Conservation (phyloP, 2,797 vertebrate species). For the Hipposideros larvatus region DNA sequence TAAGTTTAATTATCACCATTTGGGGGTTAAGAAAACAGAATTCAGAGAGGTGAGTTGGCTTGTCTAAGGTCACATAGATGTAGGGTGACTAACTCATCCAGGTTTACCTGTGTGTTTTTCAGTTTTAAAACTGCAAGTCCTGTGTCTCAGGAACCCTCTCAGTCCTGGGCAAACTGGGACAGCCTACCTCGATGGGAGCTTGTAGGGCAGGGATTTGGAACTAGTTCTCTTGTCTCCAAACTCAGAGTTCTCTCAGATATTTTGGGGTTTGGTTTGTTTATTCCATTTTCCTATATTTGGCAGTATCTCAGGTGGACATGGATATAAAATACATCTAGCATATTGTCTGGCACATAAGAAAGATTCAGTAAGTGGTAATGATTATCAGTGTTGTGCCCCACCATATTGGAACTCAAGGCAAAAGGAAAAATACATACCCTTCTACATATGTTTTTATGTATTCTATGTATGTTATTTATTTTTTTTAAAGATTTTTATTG, state of each 20-base stretch:
- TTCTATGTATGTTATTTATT: neutral
- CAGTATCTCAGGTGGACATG: neutral
- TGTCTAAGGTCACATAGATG: neutral
- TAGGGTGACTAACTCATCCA: neutral
- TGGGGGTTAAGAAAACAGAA: conserved; percentile 43
- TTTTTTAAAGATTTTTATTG: too few relatives aligned
- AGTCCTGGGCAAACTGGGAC: neutral
- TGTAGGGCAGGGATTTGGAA: neutral
- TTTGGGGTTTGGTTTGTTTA: neutral
- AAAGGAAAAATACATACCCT: neutral
- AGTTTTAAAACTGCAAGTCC: neutral
- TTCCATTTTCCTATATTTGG: neutral
- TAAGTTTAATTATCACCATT: neutral
- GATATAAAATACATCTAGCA: neutral
- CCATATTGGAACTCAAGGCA: neutral
- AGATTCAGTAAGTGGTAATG: neutral
- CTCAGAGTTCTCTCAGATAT: neutral
- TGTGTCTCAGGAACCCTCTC: neutral
- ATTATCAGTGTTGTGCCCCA: neutral
- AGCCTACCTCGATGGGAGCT: neutral
- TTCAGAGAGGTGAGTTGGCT: neutral
- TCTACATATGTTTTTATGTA: neutral
- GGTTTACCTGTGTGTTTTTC: neutral
- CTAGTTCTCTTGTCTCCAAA: neutral
- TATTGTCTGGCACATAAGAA: neutral